Conservation (phyloP, 2,113 vertebrate genomes). For the Isichthys henryi region DNA sequence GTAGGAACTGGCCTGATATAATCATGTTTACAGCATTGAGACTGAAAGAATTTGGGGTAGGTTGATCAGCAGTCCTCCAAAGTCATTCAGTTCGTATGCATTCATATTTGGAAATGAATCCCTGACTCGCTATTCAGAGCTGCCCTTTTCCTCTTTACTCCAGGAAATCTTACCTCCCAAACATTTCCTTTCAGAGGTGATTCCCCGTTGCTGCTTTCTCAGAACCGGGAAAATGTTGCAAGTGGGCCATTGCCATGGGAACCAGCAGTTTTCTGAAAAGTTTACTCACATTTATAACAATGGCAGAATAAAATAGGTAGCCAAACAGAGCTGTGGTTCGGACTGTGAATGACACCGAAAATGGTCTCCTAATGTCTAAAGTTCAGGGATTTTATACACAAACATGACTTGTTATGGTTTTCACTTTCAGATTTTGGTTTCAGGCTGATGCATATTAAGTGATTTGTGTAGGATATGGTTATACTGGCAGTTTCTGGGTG, state of each 20-base stretch:
- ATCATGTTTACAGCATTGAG: not conserved
- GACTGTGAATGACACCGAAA: not conserved
- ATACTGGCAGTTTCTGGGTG: not conserved
- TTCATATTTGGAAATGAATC: not conserved
- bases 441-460: not conserved
- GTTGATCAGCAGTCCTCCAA: not conserved
- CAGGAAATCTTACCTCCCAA: slow-evolving; percentile 3
- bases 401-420: not conserved
- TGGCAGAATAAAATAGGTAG: not conserved
- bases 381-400: not conserved
- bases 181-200: not conserved
- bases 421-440: not conserved
- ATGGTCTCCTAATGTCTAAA: not conserved
- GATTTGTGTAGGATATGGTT: not conserved
- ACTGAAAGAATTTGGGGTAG: not conserved
- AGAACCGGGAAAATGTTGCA: not conserved
- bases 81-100: not conserved
- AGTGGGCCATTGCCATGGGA: not conserved
- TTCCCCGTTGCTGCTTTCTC: not conserved
- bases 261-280: not conserved
- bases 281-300: not conserved
- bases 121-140: not conserved
- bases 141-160: not conserved
- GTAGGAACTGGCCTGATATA: not conserved
- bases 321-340: not conserved